These are phyloP conservation scores for Agraylea sexmaculata DNA, from an alignment of 1,140 invertebrate species.

Conservation along the genomic window DNA sequence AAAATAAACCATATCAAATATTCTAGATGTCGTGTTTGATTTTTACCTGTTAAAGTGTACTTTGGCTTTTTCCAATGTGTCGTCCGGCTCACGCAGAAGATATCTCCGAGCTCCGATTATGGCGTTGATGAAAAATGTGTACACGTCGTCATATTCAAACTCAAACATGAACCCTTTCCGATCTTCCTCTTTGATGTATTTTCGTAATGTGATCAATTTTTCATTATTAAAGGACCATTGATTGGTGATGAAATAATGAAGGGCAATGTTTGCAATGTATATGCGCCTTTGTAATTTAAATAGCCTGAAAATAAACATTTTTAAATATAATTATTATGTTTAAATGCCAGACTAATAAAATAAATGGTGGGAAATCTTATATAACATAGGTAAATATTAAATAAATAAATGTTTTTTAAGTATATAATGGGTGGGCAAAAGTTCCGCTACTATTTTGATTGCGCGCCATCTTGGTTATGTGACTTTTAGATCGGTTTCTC, in stretches of 20 bases:
- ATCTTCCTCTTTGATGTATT: slow-evolving; percentile 49
- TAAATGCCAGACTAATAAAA: slow-evolving; percentile 1
- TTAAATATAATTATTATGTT: slow-evolving; percentile 10
- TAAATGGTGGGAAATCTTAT: no score
- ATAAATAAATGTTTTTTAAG: no score
- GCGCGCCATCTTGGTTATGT: no score
- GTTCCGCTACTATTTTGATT: no score
- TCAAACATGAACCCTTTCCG: slow-evolving; percentile 49
- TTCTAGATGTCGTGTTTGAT: no score
- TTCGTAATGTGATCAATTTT: slow-evolving; percentile 54
- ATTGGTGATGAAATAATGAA: slow-evolving; percentile 68
- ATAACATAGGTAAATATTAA: no score
- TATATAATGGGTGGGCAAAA: no score
- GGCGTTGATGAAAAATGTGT: slow-evolving; percentile 39
- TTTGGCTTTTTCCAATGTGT: slow-evolving; percentile 33
- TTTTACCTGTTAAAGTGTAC: slow-evolving; percentile 40
- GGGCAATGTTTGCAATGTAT: slow-evolving; percentile 58
- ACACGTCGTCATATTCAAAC: slow-evolving; percentile 32
- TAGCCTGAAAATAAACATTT: slow-evolving; percentile 42
- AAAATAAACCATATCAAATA: slow-evolving; percentile 6
- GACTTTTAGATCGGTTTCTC: no score
- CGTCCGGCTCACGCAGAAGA: slow-evolving; percentile 44
- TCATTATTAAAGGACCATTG: slow-evolving; percentile 73
- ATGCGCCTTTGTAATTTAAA: slow-evolving; percentile 69
- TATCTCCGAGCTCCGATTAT: slow-evolving; percentile 44